Base-by-base conservation (phyloP, 2,888 invertebrate species). In the Hipparchia semele region DNA sequence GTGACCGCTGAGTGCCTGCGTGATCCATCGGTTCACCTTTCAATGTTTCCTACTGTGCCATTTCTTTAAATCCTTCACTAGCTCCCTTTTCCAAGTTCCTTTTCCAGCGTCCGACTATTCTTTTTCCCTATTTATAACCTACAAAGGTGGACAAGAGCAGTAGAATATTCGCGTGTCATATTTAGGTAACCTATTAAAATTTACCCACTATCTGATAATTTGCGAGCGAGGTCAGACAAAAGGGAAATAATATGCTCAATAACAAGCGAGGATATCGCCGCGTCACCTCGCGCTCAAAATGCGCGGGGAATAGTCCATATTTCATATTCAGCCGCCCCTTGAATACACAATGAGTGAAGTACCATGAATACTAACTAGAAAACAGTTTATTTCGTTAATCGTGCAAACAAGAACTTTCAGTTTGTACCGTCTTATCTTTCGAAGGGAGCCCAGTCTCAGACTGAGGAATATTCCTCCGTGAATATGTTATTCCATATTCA, bases 351-450 rank as follows among this genome's bases (percentile, higher is more conserved):
- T 91, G 91, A 93, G 90, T 80, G 79, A 79, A 85, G 82, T 81
- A 86, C 87, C 86, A 90, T 92, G 93, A 92, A 93, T 93, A 93
- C 91, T 90, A 93, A 93, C 83, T 84, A 92, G 91, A 84, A 82
- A 88, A 90, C 90, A 91, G 91, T 92, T 92, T 91, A 91, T 90
- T 90, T 90, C 88, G 91, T 90, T 92, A 93, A 92, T 93, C 90
- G 92, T 83, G 87, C 87, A 91, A 93, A 92, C 90, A 91, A 88
- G 89, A 90, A 90, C 89, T 92, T 90, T 87, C 83, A 84, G 86
- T 87, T 88, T 85, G 82, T 83, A 83, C 82, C 85, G 84, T 81
- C 86, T 85, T 87, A 87, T 87, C 86, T 83, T 78, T 76, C 77
- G 79, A 82, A 82, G 79, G 66, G 64, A 68, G 64, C 67, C 64